A percentile compares a stretch with the other conserved stretches of the same genome.
These are phyloP conservation scores for Ramphastos sulfuratus DNA, from an alignment of 2,113 vertebrate species.

Conservation along the genomic window DNA sequence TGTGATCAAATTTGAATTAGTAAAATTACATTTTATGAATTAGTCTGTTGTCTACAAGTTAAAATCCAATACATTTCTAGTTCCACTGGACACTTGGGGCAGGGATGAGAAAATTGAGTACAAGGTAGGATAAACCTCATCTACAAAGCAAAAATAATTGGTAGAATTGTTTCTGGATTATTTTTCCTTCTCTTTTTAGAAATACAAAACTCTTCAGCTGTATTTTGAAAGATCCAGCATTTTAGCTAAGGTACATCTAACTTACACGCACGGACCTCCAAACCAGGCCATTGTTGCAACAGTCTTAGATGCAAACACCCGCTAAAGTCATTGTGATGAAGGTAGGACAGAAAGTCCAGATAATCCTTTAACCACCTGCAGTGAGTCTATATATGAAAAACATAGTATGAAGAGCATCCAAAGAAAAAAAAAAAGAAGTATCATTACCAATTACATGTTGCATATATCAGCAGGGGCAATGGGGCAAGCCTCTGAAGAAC, in stretches of 20 bases:
- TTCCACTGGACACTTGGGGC: neutral
- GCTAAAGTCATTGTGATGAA: neutral
- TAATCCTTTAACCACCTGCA: neutral
- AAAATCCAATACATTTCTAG: neutral
- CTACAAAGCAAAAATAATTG: neutral
- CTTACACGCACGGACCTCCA: neutral
- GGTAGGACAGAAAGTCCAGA: neutral
- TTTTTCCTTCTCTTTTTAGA: neutral
- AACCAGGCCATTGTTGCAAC: neutral
- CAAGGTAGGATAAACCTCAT: neutral
- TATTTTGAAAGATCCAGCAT: neutral
- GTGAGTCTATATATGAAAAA: rapidly evolving
- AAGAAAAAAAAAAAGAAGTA: neutral
- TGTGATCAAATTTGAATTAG: neutral
- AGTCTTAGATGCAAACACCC: neutral
- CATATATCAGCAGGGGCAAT: neutral
- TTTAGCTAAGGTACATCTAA: neutral
- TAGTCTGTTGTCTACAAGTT: neutral
- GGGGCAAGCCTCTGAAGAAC: neutral
- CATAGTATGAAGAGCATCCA: neutral
- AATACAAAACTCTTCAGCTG: neutral
- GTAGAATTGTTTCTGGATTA: neutral
- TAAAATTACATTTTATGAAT: neutral
- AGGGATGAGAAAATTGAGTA: neutral
- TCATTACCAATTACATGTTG: neutral